phyloP scores from a whole-genome alignment of 2,113 vertebrate species.

The Sterrhoptilus dennistouni region DNA sequence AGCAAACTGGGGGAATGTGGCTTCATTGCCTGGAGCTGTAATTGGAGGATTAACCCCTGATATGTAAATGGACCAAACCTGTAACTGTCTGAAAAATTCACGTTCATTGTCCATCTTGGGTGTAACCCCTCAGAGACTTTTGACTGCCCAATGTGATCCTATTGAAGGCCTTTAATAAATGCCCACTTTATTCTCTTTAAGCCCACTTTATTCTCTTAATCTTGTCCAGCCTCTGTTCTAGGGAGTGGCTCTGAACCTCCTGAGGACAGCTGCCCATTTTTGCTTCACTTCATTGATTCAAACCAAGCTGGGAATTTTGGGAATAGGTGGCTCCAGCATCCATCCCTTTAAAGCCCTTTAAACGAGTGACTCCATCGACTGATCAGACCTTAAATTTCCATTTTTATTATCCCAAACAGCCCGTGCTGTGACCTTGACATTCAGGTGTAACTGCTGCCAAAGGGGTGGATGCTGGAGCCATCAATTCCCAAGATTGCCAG shows the following conservation, averaged over 20 bases:
- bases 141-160: not conserved
- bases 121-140: too few species aligned
- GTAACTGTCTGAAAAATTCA: not conserved
- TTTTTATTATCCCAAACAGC: not conserved
- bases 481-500: not conserved
- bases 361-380: not conserved
- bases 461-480: not conserved
- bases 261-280: not conserved
- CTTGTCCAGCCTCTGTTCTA: not conserved
- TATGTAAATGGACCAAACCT: not conserved
- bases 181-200: not conserved
- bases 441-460: not conserved
- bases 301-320: not conserved
- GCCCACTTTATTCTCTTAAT: too few species aligned
- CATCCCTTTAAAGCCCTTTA: not conserved
- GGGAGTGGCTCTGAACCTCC: not conserved
- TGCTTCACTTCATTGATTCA: not conserved
- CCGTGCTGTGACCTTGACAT: not conserved
- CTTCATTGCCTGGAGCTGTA: not conserved
- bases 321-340: not conserved
- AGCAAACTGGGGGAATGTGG: not conserved
- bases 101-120: fast-evolving
- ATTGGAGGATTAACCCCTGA: not conserved
- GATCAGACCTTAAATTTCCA: not conserved
- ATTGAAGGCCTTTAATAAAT: not conserved